Evolutionary conservation across 1,140 invertebrate genomes (phyloP), one percentile per base, ranked within the genome.

Genomic region (Bombus affinis): DNA sequence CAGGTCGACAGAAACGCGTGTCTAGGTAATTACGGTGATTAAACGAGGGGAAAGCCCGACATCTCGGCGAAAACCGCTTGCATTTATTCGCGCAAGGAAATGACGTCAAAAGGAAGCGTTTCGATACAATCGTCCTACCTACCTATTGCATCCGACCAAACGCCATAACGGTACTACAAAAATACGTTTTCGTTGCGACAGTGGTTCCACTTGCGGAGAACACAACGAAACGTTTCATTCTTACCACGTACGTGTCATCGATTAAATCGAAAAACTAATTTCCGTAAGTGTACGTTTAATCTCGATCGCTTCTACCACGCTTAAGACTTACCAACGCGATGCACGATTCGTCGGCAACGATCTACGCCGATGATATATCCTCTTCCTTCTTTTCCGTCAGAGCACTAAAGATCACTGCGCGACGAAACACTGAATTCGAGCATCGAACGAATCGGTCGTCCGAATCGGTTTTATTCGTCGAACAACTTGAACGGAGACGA

Each of bases 361-460:
- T 68, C 39, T 42, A 42, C 25, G 8, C 75, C 0, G 47, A 53
- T 8, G 53, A 53, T 70, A 66, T 90, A 90, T 77, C 74, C 86
- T 85, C 83, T 78, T 90, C 39, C 68, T 89, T 13, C 65, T 35
- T 3, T 8, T 2, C 3, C 10, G 12, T 39, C 28, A 22, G 35
- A 68, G 35, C 86, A 88, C 89, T 81, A 8, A 76, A 83, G 75
- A 90, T 86, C 89, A 90, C 89, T 90, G 25, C 32, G 47, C 42
- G 83, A 90, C 1, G 18, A 53, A 88, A 66, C 86, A 90, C 89
- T 83, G 39, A 85, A 78, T 84, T 86, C 47, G 53, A 79, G 18
- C 10, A 53, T 53, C 47, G 47, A 53, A 53, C 18, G 22, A 15
- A 39, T 28, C 35, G 22, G 53, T 22, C 74, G 28, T 32, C 12